A percentile compares a stretch with the other conserved stretches of the same genome.
Conservation (phyloP, 2,888 invertebrate species). For the Yponomeuta plumbellus region DNA sequence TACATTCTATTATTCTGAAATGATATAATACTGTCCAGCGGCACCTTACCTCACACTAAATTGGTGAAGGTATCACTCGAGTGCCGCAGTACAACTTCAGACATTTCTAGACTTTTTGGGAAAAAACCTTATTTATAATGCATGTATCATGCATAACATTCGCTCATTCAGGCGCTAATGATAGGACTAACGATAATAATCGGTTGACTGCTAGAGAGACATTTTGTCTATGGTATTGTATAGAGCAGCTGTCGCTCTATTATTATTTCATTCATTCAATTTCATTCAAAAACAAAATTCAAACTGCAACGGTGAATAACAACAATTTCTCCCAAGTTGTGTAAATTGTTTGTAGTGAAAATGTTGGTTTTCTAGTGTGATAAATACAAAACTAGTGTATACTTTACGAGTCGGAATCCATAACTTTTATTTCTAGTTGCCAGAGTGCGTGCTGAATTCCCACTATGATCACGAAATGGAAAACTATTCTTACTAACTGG, state of each 20-base stretch:
- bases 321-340: conserved; percentile 38
- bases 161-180: not conserved
- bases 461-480: conserved; percentile 64
- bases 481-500: conserved; percentile 62
- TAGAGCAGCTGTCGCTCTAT: not conserved
- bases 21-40: too few relatives aligned
- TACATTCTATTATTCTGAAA: too few relatives aligned
- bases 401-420: not conserved
- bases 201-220: not conserved
- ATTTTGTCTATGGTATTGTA: conserved; percentile 2
- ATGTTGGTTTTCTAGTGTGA: not conserved
- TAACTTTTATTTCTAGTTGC: conserved; percentile 11
- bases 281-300: conserved; percentile 49
- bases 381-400: not conserved
- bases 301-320: conserved; percentile 59
- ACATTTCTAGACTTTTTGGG: not conserved
- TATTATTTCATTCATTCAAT: conserved; percentile 2
- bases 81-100: too few relatives aligned
- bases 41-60: too few relatives aligned
- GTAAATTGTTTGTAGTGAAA: conserved; percentile 41
- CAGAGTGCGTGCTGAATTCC: conserved; percentile 2
- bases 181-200: not conserved
- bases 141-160: not conserved
- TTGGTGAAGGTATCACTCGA: too few relatives aligned
- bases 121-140: not conserved